Evolutionary conservation across 1,140 invertebrate species (phyloP), one percentile per base, ranked within the genome.

Genomic region (Calycopis cecrops): DNA sequence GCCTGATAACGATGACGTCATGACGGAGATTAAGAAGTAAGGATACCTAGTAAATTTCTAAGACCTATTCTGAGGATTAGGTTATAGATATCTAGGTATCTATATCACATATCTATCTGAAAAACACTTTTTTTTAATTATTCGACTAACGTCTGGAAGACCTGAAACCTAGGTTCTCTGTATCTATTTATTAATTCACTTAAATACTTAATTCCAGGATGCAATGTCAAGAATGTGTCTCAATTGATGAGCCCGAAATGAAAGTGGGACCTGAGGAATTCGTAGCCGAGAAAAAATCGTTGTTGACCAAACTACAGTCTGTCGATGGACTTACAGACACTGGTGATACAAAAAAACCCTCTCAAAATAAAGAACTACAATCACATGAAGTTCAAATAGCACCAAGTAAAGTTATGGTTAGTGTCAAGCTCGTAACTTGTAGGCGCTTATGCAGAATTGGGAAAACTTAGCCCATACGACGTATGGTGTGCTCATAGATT

Each of bases 1-100:
- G 84, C 75, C 77, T 4, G 79, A 83, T 49, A 73, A 73, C 57
- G 84, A 87, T 53, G 81, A 87, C 42, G 81, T 87, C 7, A 87
- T 87, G 81, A 84, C 75, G 7, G 84, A 87, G 69, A 82, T 87
- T 55, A 85, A 85, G 62, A 84, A 85, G 83, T 86, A 69, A 53
- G 62, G 35, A 35, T n/a, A 16, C 9, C 3, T 34, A 49, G 17
- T 14, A 2, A 1, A 40, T 40, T 50, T 50, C 28, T 28, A 28
- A 28, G 6, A 28, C 21, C n/a, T n/a, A n/a, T n/a, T n/a, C n/a
- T n/a, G n/a, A n/a, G n/a, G n/a, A n/a, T n/a, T n/a, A n/a, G n/a
- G n/a, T n/a, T n/a, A n/a, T n/a, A n/a, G n/a, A n/a, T n/a, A n/a
- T n/a, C n/a, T n/a, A n/a, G n/a, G n/a, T n/a, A n/a, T n/a, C n/a